phyloP scores from a whole-genome alignment of 1,140 invertebrate genomes.

The Pogonus chalceus region DNA sequence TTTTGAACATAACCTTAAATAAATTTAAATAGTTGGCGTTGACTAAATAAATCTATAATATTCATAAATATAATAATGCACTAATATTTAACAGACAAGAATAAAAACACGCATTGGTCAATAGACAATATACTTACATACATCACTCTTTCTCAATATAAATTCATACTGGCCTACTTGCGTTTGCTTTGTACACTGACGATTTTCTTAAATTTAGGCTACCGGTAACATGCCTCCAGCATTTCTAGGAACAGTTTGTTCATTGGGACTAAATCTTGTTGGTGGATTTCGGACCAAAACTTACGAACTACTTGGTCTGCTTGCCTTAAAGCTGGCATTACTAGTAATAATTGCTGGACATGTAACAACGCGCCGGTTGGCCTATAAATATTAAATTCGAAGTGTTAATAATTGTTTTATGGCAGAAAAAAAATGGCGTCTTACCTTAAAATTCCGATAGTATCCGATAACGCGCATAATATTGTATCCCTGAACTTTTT shows the following conservation, averaged over 20 bases:
- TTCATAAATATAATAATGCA: too few species aligned
- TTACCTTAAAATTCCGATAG: constrained; percentile 65
- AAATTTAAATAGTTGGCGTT: too few species aligned
- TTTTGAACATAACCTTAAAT: too few species aligned
- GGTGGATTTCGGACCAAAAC: constrained; percentile 83
- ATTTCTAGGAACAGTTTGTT: constrained; percentile 97
- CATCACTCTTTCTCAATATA: too few species aligned
- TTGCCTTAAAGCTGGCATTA: constrained; percentile 79
- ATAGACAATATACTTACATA: too few species aligned
- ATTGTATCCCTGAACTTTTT: constrained; percentile 82
- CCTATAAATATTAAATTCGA: constrained; percentile 32
- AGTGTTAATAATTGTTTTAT: neutral
- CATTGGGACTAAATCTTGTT: constrained; percentile 82
- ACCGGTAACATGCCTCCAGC: constrained; percentile 69
- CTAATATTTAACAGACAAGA: too few species aligned
- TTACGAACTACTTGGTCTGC: constrained; percentile 77
- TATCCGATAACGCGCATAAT: constrained; percentile 75
- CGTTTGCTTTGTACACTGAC: too few species aligned
- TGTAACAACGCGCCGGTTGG: constrained; percentile 53
- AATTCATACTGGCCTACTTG: too few species aligned
- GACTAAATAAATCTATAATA: too few species aligned
- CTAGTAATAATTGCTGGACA: constrained; percentile 78
- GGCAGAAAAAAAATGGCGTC: neutral
- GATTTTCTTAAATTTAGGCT: too few species aligned
- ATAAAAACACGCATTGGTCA: too few species aligned